phyloP scores from a whole-genome alignment of 2,113 vertebrate species.

The Scomber japonicus region DNA sequence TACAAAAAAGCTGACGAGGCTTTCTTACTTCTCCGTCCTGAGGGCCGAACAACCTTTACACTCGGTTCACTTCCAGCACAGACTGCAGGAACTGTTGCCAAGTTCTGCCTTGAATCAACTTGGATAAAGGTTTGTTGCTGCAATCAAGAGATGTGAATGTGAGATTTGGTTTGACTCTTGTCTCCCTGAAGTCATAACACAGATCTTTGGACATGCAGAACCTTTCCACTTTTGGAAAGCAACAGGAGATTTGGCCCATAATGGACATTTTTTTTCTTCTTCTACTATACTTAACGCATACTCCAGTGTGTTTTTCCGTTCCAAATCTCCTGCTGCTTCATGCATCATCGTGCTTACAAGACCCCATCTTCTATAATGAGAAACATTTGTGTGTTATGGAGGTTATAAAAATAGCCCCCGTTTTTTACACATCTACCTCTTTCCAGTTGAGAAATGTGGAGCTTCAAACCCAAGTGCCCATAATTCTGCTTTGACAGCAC shows the following conservation, averaged over 20 bases:
- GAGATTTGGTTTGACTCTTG: slow-evolving; percentile 1
- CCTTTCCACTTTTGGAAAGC: slow-evolving; percentile 40
- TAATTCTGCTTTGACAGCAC: slow-evolving; percentile 14
- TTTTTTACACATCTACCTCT: slow-evolving; percentile 33
- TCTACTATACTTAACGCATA: neutral
- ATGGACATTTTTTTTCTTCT: neutral
- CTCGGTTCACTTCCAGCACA: neutral
- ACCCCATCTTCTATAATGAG: slow-evolving; percentile 39
- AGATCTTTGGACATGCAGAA: slow-evolving; percentile 30
- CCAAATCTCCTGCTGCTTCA: slow-evolving; percentile 19
- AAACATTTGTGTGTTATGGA: slow-evolving; percentile 35
- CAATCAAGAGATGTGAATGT: slow-evolving; percentile 52
- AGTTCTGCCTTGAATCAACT: slow-evolving; percentile 34
- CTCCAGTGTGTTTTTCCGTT: slow-evolving; percentile 3
- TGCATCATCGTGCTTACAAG: slow-evolving; percentile 16
- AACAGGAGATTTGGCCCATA: slow-evolving; percentile 18
- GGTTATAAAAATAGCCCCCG: slow-evolving; percentile 15
- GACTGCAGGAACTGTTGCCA: slow-evolving; percentile 3
- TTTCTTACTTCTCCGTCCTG: neutral
- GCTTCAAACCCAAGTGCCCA: slow-evolving; percentile 19
- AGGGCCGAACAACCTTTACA: neutral
- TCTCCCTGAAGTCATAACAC: slow-evolving; percentile 12
- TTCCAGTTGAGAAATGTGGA: slow-evolving; percentile 16
- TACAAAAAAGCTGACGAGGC: slow-evolving; percentile 17
- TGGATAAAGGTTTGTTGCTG: slow-evolving; percentile 29